Evolutionary conservation across 2,888 invertebrate genomes (phyloP).

Genomic region (Trichopoda pennipes): DNA sequence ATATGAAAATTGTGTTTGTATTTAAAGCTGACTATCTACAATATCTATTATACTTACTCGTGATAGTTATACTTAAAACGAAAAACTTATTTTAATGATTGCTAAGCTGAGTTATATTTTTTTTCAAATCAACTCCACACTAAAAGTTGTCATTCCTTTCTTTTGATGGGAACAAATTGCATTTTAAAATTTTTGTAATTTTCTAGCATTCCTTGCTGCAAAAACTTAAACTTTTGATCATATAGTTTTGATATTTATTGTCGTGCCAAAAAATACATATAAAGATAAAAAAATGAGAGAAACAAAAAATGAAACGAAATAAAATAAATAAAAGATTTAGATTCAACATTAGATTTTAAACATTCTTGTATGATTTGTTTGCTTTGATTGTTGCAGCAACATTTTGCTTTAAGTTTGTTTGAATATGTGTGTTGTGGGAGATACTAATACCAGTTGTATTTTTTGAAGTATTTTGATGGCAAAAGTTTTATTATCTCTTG

Average conservation of each 20-base stretch:
- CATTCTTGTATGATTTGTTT: constrained; percentile 45
- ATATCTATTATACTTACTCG: constrained; percentile 38
- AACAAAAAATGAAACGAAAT: not conserved
- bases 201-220: constrained; percentile 6
- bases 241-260: constrained; percentile 55
- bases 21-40: not conserved
- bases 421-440: not conserved
- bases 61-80: constrained; percentile 20
- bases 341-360: constrained; percentile 45
- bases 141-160: constrained; percentile 41
- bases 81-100: constrained; percentile 53
- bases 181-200: constrained; percentile 47
- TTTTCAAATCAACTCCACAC: constrained; percentile 8
- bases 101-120: constrained; percentile 19
- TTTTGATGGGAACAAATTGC: constrained; percentile 65
- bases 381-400: constrained; percentile 22
- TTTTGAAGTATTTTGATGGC: constrained; percentile 10
- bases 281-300: constrained; percentile 1
- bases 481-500: constrained; percentile 33
- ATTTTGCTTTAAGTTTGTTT: constrained; percentile 3
- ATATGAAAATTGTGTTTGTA: constrained; percentile 8
- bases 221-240: constrained; percentile 34
- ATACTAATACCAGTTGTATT: not conserved
- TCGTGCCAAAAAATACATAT: constrained; percentile 43
- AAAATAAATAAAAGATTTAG: constrained; percentile 47